phyloP scores from a whole-genome alignment of 2,113 vertebrate genomes.

The Platysternon megacephalum region DNA sequence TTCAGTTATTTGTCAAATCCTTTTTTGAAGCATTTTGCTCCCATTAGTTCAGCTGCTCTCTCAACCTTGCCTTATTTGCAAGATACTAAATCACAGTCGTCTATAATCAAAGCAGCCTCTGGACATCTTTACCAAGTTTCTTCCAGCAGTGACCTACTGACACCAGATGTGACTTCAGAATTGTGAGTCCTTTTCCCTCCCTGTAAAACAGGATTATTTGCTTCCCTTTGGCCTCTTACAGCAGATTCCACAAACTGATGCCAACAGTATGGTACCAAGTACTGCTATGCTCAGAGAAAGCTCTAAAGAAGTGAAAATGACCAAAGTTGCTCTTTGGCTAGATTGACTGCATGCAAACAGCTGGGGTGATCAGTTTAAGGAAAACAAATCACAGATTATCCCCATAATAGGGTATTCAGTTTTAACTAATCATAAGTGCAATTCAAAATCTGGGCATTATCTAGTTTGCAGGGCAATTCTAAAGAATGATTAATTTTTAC shows the following conservation, averaged over 20 bases:
- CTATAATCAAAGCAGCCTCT: not conserved
- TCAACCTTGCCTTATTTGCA: not conserved
- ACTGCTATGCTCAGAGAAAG: not conserved
- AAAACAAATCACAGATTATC: not conserved
- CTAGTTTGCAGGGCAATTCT: not conserved
- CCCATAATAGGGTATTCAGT: no score
- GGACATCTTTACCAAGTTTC: fast-evolving
- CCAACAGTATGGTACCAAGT: not conserved
- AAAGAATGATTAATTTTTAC: not conserved
- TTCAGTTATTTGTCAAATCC: not conserved
- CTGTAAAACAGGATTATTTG: not conserved
- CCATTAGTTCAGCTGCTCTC: not conserved
- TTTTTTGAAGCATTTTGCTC: not conserved
- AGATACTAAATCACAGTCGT: not conserved
- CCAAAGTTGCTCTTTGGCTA: not conserved
- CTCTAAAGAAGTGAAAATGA: not conserved
- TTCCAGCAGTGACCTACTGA: not conserved
- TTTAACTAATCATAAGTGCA: not conserved
- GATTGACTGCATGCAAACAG: not conserved
- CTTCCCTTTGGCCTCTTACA: not conserved
- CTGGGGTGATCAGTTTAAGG: fast-evolving
- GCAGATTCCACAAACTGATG: not conserved
- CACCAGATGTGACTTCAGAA: not conserved
- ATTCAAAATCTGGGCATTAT: not conserved
- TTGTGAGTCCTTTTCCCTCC: not conserved